Percentiles rank a stretch among this genome's conserved stretches.
These are phyloP conservation scores for Psylliodes chrysocephalus DNA, from an alignment of 2,888 invertebrate species.

Conservation along the genomic window DNA sequence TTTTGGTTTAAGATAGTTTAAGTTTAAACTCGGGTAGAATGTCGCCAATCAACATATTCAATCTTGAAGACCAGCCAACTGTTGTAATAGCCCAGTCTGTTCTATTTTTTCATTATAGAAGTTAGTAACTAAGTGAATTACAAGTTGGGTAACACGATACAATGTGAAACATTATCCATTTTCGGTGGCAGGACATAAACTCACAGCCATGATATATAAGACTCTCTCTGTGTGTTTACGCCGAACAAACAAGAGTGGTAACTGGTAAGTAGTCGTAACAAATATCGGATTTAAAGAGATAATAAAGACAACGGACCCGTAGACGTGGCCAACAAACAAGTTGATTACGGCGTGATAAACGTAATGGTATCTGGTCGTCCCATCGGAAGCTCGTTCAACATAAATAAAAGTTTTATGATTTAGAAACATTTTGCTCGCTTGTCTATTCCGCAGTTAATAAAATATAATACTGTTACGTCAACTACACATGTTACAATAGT, in stretches of 20 bases:
- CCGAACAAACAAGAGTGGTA: neutral
- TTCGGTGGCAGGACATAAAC: constrained; percentile 5
- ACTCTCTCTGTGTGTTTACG: too few relatives aligned
- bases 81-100: too few relatives aligned
- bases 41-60: too few relatives aligned
- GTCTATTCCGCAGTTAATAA: too few relatives aligned
- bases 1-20: too few relatives aligned
- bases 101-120: too few relatives aligned
- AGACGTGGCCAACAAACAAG: neutral
- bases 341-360: neutral
- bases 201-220: neutral
- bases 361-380: neutral
- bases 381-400: neutral
- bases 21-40: too few relatives aligned
- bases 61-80: too few relatives aligned
- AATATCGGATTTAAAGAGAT: neutral
- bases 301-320: neutral
- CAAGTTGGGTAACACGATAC: neutral
- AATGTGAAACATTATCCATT: neutral
- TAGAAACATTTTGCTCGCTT: too few relatives aligned
- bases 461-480: too few relatives aligned
- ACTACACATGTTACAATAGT: too few relatives aligned
- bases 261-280: constrained; percentile 1
- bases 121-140: too few relatives aligned
- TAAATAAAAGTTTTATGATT: neutral